Base-by-base conservation (phyloP, 2,113 vertebrate genomes). In the Baryphthengus martii region DNA sequence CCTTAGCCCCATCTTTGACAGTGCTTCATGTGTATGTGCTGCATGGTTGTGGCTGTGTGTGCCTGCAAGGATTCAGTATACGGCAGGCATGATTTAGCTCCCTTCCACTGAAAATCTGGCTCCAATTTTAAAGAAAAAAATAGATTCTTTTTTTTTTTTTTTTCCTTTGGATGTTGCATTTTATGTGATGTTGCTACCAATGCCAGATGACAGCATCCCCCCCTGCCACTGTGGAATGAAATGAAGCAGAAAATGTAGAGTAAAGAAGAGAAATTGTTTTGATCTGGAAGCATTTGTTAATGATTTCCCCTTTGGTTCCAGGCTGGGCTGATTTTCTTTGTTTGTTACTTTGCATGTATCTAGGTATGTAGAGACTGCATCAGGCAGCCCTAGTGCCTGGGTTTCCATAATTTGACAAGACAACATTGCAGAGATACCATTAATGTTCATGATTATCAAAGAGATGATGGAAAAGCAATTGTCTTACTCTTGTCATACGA, bases 361-460 rank as follows among this genome's bases (percentile, higher is more conserved):
- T 96, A 53, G 81, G 67, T 93, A 74, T 0, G 0, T 23, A 67
- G 85, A 97, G 88, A 88, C 81, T 81, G 47, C 65, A 81, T 91
- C 80, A 95, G 70, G 85, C 79, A 96, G 72, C 59, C 66, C 7
- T 5, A 93, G 72, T 90, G 49, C 68, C 89, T 89, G 65, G 58
- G 73, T 83, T 92, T 78, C 94, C 52, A 29, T 89, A 90, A 95
- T 87, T 97, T 91, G 86, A 91, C 85, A 95, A 85, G 87, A 65
- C 49, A 77, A 49, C 45, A 50, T 94, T 95, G 89, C 89, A 78
- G 67, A 93, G 68, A 77, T 85, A 80, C 80, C 77, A 94, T 97
- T 97, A 97, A 58, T 81, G 96, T 97, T 97, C 39, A 15, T 87
- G 75, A 95, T 97, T 97, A 95, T 96, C 93, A 95, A 96, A 94